Conservation (phyloP, 2,888 invertebrate species). For the Cephus runcator region DNA sequence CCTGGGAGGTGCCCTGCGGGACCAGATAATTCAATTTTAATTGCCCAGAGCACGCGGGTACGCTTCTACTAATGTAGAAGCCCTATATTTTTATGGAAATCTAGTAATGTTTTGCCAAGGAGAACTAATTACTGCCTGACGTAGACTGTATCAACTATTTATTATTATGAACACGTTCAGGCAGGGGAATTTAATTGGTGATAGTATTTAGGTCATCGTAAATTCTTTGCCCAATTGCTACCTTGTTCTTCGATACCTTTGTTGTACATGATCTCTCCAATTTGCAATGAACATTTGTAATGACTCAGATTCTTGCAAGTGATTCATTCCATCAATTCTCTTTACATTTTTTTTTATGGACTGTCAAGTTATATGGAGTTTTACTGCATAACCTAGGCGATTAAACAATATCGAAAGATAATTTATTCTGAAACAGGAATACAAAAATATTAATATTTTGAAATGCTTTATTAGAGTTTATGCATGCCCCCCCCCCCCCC, state of each 20-base stretch:
- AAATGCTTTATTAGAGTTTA: neutral
- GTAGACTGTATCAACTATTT: neutral
- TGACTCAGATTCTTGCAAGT: conserved; percentile 1
- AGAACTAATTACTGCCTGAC: neutral
- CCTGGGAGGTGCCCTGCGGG: conserved; percentile 53
- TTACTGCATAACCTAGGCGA: neutral
- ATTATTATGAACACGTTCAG: neutral
- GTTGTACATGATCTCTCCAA: neutral
- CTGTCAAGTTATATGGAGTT: neutral
- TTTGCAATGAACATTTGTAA: neutral
- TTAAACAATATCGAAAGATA: neutral
- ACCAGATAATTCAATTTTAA: conserved; percentile 10
- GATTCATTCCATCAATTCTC: neutral
- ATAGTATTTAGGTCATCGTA: conserved; percentile 1
- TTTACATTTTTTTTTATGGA: neutral
- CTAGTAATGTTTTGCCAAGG: neutral
- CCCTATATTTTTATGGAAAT: neutral
- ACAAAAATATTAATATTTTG: neutral
- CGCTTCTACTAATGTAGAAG: neutral
- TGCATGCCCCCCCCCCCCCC: neutral
- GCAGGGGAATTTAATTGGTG: neutral
- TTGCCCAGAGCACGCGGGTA: neutral
- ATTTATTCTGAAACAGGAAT: neutral
- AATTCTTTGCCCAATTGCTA: neutral
- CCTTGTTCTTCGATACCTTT: neutral